Base-by-base conservation (phyloP, 2,797 vertebrate species). In the Antrozous pallidus region DNA sequence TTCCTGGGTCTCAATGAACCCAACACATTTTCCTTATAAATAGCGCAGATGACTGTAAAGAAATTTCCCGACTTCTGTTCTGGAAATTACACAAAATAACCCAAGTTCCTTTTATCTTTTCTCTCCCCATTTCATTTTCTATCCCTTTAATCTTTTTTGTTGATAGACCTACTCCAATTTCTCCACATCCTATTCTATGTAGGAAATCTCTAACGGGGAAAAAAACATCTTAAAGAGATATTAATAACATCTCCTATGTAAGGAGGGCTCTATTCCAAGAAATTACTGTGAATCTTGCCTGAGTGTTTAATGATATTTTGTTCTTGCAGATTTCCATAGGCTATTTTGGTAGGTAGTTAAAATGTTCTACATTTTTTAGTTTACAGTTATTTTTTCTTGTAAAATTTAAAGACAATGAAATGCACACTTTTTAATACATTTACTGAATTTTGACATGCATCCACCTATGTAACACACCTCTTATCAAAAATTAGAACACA, bases 21-120 rank as follows among this genome's bases (percentile, higher is more conserved):
- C 69, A 92, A 58, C 26, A 42, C 54, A 36, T 93, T 91, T 91
- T 18, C 63, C 90, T 87, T 80, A 90, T 33, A 94, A 93, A 75
- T 42, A 84, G n/a, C 17, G 2, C 90, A 88, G 69, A 86, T 24
- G 54, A 8, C 38, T 83, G 63, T 92, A 94, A 90, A 96, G 74
- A 82, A 94, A 71, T 89, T 49, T 90, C 40, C 83, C 87, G 58
- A 94, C 56, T 92, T 96, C 90, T 95, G 51, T 96, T 95, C 84
- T 89, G 79, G 92, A 97, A 96, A 97, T 97, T 88, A 93, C 81
- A 96, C 73, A 90, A 95, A 97, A 95, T 96, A 92, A 90, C 65
- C 54, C 38, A 78, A 73, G 26, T 61, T 94, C 67, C 95, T 97
- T 97, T 97, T 90, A 96, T 96, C 96, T 97, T 96, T 92, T 90